Evolutionary conservation across 2,888 invertebrate genomes (phyloP), one percentile per base, ranked within the genome.

Genomic region (Trichopoda pennipes): DNA sequence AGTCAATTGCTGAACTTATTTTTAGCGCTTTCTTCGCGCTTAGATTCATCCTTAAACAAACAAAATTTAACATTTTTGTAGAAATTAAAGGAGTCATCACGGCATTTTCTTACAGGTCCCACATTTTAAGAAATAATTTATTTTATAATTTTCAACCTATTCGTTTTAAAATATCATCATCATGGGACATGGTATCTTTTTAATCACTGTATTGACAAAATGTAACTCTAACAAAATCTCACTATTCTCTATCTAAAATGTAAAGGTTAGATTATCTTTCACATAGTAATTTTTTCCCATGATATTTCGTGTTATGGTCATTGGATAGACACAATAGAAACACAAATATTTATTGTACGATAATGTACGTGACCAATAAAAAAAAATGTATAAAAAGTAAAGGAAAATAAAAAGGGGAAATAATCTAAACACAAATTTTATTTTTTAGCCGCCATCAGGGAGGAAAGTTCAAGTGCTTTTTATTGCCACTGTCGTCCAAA

Each of bases 271-370:
- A 0, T 6, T 44, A 14, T 44, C n/a, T n/a, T 3, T 16, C 14
- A n/a, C 42, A 44, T 47, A 49, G 14, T 38, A 66, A 17, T 38
- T 28, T 16, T 28, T 49, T 47, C 66, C 47, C 19, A 55, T 64
- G 51, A 63, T 32, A 35, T 53, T 83, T 69, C 58, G 42, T 56
- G 64, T 78, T 83, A 68, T 78, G 79, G 85, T 86, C 86, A 88
- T 88, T 89, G 85, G 88, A 89, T 87, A 28, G 28, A 28, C 89
- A 86, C 87, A 89, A 85, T 87, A 86, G 87, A 89, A 49, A 68
- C 76, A 85, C 66, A 28, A 75, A 84, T 88, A 88, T 89, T 89
- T 89, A 89, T 89, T 87, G 87, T 88, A 86, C 86, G 80, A 77
- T 76, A 85, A 84, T 81, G 84, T 84, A 86, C 86, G 86, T 86